phyloP scores from a whole-genome alignment of 2,113 vertebrate genomes.

The Rynchops niger region DNA sequence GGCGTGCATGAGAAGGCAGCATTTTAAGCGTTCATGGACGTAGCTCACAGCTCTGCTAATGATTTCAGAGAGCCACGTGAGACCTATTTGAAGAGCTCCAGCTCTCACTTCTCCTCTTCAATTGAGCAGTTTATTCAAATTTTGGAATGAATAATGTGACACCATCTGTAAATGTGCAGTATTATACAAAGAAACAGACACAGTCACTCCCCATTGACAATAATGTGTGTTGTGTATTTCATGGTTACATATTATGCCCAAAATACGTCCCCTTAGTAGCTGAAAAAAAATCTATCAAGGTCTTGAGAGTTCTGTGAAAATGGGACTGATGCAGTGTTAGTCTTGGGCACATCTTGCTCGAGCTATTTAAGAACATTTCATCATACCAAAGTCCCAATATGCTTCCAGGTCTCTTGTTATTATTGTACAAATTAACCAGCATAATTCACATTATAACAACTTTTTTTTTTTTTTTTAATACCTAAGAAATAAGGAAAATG shows the following conservation, averaged over 20 bases:
- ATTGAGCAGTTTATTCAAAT: constrained; percentile 17
- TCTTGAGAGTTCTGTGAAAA: neutral
- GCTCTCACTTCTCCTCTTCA: neutral
- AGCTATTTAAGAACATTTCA: constrained; percentile 2
- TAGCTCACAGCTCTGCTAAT: neutral
- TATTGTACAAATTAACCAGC: neutral
- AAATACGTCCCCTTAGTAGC: neutral
- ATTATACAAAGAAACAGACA: constrained; percentile 13
- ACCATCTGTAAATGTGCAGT: constrained; percentile 47
- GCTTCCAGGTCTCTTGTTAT: neutral
- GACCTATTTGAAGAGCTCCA: constrained; percentile 14
- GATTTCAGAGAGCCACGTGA: neutral
- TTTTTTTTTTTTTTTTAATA: neutral
- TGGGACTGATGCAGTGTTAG: neutral
- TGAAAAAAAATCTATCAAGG: neutral
- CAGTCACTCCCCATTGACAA: neutral
- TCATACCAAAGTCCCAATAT: neutral
- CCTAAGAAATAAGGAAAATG: neutral
- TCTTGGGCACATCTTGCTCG: neutral
- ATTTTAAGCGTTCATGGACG: neutral
- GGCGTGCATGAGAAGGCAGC: neutral
- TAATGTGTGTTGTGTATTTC: neutral
- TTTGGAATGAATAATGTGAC: constrained; percentile 32
- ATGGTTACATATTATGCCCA: neutral
- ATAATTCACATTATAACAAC: neutral